Percentiles rank a stretch among this genome's conserved stretches.
Conservation (phyloP, 2,113 vertebrate species). For the Hippocampus barbouri region DNA sequence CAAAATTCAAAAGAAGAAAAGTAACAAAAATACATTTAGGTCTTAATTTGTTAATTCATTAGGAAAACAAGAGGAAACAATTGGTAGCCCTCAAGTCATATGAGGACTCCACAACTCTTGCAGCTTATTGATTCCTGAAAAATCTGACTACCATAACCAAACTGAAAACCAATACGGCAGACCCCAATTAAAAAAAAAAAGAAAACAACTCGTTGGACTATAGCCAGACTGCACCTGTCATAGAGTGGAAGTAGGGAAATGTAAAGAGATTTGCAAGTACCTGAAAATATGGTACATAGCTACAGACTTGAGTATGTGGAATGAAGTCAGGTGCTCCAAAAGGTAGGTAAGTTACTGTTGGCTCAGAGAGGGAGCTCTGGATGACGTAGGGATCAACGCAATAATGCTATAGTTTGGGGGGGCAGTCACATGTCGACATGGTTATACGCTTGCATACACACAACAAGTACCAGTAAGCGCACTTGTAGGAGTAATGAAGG, state of each 20-base stretch:
- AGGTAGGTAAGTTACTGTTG: constrained; percentile 59
- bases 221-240: constrained; percentile 46
- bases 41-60: too few species aligned
- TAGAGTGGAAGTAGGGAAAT: constrained; percentile 2
- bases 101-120: too few species aligned
- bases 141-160: not conserved
- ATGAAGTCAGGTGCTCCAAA: constrained; percentile 45
- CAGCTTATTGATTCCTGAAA: not conserved
- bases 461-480: constrained; percentile 4
- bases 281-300: constrained; percentile 52
- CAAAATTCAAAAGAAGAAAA: not conserved
- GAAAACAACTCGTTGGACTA: not conserved
- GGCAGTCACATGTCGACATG: constrained; percentile 11
- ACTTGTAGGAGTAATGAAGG: not conserved
- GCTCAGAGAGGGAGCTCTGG: constrained; percentile 65
- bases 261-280: constrained; percentile 30
- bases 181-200: too few species aligned
- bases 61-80: too few species aligned
- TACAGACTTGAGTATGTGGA: constrained; percentile 32
- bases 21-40: not conserved
- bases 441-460: not conserved
- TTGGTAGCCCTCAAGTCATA: too few species aligned
- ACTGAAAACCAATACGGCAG: not conserved
- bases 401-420: constrained; percentile 51
- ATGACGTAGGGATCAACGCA: constrained; percentile 63